Evolutionary conservation across 2,797 vertebrate species (phyloP).

Genomic region (Crypturellus tataupa): DNA sequence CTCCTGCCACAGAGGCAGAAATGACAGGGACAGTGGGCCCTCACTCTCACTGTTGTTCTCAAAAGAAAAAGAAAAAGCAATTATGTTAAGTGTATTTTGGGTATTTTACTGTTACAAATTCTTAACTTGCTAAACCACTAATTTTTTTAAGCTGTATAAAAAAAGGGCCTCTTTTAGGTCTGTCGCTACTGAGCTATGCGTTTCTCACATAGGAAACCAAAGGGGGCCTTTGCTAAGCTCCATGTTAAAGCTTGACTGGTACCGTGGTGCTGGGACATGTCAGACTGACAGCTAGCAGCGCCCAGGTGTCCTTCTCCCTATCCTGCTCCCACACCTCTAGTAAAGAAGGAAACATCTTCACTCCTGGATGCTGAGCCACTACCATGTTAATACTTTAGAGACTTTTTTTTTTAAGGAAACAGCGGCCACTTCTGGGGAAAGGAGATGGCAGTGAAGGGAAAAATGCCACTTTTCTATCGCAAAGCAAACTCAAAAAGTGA

Average conservation of each 20-base stretch:
- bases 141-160: background rate
- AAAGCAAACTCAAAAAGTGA: background rate
- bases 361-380: background rate
- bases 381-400: background rate
- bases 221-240: background rate
- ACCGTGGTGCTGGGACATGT: background rate
- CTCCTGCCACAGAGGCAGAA: background rate
- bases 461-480: background rate
- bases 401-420: background rate
- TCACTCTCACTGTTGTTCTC: background rate
- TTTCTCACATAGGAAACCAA: constrained; percentile 15
- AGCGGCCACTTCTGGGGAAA: background rate
- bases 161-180: background rate
- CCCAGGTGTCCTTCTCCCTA: background rate
- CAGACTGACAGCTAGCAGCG: background rate
- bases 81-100: background rate
- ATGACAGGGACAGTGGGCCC: background rate
- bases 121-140: constrained; percentile 77
- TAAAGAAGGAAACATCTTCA: accelerated
- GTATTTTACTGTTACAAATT: constrained; percentile 75
- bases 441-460: background rate
- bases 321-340: background rate
- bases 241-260: background rate
- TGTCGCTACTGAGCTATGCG: background rate
- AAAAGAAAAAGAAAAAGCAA: background rate